Percentiles rank a stretch among this genome's conserved stretches.
These are phyloP conservation scores for Alligator sinensis DNA, from an alignment of 2,113 vertebrate species.

Conservation along the genomic window DNA sequence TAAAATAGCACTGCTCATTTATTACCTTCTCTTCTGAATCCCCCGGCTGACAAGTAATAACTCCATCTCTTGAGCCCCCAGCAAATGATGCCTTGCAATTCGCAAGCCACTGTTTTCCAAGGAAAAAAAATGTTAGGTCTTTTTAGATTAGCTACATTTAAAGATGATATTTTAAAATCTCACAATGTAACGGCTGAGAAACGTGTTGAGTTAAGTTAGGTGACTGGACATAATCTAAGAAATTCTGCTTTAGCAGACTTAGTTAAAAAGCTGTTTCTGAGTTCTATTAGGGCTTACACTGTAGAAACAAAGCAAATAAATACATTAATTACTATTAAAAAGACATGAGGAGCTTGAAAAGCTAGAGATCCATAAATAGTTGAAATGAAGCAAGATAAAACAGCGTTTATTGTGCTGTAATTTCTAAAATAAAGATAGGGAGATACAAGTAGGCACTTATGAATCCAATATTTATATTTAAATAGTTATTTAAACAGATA, in stretches of 20 bases:
- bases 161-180: not conserved
- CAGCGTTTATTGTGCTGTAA: not conserved
- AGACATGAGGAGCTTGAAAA: not conserved
- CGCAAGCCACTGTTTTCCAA: conserved; percentile 91
- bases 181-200: not conserved
- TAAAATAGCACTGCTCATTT: conserved; percentile 1
- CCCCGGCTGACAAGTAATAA: conserved; percentile 90
- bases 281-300: not conserved
- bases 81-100: conserved; percentile 97
- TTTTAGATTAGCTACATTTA: not conserved
- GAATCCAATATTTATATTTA: not conserved
- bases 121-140: conserved; percentile 19
- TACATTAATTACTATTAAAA: not conserved
- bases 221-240: not conserved
- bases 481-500: not conserved
- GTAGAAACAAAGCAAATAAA: not conserved
- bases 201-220: not conserved
- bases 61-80: conserved; percentile 91
- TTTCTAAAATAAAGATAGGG: not conserved
- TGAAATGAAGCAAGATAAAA: not conserved
- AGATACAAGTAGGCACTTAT: not conserved
- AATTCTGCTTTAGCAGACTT: not conserved
- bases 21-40: conserved; percentile 98
- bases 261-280: not conserved
- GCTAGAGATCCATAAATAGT: not conserved